Evolutionary conservation across 1,140 invertebrate genomes (phyloP), one percentile per base, ranked within the genome.

Genomic region (Drosophila mayri): DNA sequence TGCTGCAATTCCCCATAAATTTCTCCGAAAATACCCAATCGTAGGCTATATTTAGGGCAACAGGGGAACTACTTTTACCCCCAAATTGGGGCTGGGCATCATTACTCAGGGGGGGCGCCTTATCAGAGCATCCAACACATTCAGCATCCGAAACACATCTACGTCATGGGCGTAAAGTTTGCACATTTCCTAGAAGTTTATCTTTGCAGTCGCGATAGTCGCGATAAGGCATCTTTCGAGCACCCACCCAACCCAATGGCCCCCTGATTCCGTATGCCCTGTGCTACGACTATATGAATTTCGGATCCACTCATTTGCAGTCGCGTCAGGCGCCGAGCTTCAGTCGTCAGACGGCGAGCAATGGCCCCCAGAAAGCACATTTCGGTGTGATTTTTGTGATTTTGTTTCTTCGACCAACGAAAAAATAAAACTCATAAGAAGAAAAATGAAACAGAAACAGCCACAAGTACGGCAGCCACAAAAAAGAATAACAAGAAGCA

Each of bases 161-260:
- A 87, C 84, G 80, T 87, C 84, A 87, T 70, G 43, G 57, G 79
- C 83, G 54, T 87, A 88, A 88, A 88, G 83, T 87, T 87, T 84
- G 79, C 63, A 76, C 60, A 60, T 70, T 83, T 79, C 61, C 73
- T 37, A 55, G 63, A 65, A 73, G 18, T 62, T 77, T 88, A 87
- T 86, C 83, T 54, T 37, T 79, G 25, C 40, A 57, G 63, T 55
- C 22, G 50, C 57, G 83, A 87, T 86, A 85, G 78, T 61, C 41
- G 47, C 54, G 40, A 47, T 76, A 63, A 71, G 72, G 46, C 38
- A 76, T 79, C 76, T 65, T 58, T 18, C 76, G 68, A 84, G 81
- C 81, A 81, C 74, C 77, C 82, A 86, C 67, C 57, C 47, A 44
- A 86, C 67, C 57, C 47, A 44, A 46, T 6, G 43, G 18, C 18